A percentile compares a stretch with the other conserved stretches of the same genome.
Evolutionary conservation across 2,888 invertebrate species (phyloP).

Genomic region (Tupiocoris notatus): DNA sequence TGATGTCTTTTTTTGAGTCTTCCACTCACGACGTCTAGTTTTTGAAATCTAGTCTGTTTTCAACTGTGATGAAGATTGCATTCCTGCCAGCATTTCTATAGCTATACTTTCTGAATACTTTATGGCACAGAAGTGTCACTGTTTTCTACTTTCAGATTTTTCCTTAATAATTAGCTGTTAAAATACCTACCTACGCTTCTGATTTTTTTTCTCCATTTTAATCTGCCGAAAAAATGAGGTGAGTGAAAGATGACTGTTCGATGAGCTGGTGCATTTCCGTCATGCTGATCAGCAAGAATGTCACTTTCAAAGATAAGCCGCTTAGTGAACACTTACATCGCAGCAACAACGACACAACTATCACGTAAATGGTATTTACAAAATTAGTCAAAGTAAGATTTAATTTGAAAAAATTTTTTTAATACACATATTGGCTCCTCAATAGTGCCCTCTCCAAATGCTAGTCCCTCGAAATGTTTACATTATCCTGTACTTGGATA

Average conservation of each 20-base stretch:
- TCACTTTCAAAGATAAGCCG: neutral
- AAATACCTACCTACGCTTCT: neutral
- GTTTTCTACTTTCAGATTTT: too few relatives aligned
- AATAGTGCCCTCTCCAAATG: neutral
- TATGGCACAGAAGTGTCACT: too few relatives aligned
- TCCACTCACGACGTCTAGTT: too few relatives aligned
- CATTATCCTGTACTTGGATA: neutral
- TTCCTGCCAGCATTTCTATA: too few relatives aligned
- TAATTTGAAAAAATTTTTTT: too few relatives aligned
- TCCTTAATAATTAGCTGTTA: neutral
- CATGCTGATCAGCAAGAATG: neutral
- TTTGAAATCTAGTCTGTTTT: too few relatives aligned
- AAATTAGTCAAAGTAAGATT: neutral
- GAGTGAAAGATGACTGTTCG: neutral
- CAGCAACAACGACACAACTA: neutral
- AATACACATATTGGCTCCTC: too few relatives aligned
- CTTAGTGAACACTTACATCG: neutral
- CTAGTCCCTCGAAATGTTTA: neutral
- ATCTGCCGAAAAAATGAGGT: neutral
- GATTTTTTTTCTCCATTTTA: neutral
- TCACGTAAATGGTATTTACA: neutral
- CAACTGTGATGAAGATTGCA: too few relatives aligned
- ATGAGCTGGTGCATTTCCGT: neutral
- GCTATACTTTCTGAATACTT: too few relatives aligned
- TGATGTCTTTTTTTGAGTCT: too few relatives aligned